Evolutionary conservation across 1,140 invertebrate species (phyloP).

Genomic region (Drosophila nigromelanica): DNA sequence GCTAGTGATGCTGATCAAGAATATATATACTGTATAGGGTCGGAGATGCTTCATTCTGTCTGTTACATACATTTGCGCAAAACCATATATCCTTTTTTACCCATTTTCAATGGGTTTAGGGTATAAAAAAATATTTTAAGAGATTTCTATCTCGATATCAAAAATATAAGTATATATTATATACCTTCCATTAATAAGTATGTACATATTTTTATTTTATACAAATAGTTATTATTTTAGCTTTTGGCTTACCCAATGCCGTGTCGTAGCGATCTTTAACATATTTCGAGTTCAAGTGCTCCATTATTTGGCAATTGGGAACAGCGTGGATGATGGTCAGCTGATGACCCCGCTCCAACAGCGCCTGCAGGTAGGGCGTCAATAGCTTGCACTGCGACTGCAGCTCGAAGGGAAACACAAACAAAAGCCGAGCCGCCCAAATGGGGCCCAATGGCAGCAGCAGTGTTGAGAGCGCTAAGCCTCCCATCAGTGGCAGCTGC

Average conservation of each 20-base stretch:
- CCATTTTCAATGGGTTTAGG: too few relatives aligned
- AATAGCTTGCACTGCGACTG: constrained; percentile 50
- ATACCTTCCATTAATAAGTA: too few relatives aligned
- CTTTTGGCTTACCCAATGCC: constrained; percentile 9
- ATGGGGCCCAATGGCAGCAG: neutral
- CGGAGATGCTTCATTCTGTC: too few relatives aligned
- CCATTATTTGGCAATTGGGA: constrained; percentile 13
- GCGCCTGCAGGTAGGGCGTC: constrained; percentile 41
- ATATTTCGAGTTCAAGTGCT: constrained; percentile 31
- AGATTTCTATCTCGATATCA: too few relatives aligned
- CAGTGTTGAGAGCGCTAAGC: neutral
- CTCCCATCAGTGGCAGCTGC: constrained; percentile 1
- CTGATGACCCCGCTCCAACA: constrained; percentile 54
- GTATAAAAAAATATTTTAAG: too few relatives aligned
- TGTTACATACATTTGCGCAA: too few relatives aligned
- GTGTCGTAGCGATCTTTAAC: constrained; percentile 21
- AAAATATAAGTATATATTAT: too few relatives aligned
- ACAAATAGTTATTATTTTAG: neutral
- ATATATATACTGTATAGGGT: too few relatives aligned
- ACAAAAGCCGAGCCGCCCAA: constrained; percentile 22
- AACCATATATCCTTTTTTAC: too few relatives aligned
- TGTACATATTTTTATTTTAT: too few relatives aligned
- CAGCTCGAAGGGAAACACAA: constrained; percentile 45
- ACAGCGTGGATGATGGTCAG: constrained; percentile 56
- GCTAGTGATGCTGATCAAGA: too few relatives aligned